These are phyloP conservation scores for Sebastes ruberrimus DNA, from an alignment of 2,797 vertebrate genomes.

Conservation along the genomic window DNA sequence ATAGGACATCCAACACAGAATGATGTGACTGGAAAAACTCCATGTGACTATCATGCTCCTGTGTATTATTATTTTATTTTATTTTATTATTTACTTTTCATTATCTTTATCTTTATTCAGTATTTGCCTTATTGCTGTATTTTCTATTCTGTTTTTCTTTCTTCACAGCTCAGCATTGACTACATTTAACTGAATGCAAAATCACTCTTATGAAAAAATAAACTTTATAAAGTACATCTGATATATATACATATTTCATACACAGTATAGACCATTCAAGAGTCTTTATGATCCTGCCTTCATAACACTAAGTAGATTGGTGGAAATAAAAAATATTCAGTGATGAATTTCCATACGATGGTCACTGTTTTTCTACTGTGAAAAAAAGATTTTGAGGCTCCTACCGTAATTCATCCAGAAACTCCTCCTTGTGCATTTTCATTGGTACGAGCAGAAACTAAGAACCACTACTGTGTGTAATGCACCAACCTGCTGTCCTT, in stretches of 20 bases:
- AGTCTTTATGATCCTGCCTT: background rate
- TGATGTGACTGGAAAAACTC: background rate
- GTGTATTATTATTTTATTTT: background rate
- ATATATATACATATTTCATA: background rate
- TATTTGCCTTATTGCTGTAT: background rate
- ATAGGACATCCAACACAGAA: background rate
- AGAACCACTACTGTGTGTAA: background rate
- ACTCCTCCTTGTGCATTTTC: background rate
- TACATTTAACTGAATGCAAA: background rate
- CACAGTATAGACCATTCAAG: background rate
- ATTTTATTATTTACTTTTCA: background rate
- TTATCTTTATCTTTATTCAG: background rate
- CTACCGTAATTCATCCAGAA: background rate
- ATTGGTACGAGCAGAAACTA: background rate
- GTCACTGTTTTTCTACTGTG: background rate
- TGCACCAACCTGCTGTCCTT: conserved; percentile 16
- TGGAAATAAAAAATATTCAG: background rate
- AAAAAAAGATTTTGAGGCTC: background rate
- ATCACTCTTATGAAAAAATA: background rate
- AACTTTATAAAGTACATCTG: background rate
- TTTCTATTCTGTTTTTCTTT: background rate
- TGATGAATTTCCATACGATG: background rate
- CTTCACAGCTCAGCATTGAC: background rate
- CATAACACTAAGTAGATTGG: background rate
- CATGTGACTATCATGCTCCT: background rate